These are phyloP conservation scores for Scomberomorus guttatus DNA, from an alignment of 2,797 vertebrate genomes.

Conservation along the genomic window DNA sequence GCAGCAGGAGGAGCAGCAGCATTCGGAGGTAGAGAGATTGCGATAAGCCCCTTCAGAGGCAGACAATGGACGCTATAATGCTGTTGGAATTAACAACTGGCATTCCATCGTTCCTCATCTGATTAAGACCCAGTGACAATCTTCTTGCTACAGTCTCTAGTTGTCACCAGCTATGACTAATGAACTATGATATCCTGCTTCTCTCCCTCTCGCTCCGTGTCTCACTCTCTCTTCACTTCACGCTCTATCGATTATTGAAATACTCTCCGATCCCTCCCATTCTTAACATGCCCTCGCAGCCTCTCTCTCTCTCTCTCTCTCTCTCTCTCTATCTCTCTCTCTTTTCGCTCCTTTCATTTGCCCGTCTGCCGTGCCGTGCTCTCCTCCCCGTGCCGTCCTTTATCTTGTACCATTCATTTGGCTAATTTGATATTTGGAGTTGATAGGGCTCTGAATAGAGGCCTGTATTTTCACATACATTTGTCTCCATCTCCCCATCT, in stretches of 20 bases:
- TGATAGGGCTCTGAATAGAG: conserved; percentile 80
- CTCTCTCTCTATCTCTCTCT: conserved; percentile 16
- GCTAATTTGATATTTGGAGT: conserved; percentile 86
- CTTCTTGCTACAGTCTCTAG: conserved; percentile 74
- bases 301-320: conserved; percentile 24
- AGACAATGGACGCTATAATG: conserved; percentile 74
- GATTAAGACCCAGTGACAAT: conserved; percentile 80
- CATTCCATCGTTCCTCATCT: conserved; percentile 80
- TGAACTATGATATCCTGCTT: conserved; percentile 81
- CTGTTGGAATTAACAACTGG: conserved; percentile 74
- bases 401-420: conserved; percentile 85
- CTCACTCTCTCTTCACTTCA: conserved; percentile 66
- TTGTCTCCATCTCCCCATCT: conserved; percentile 71
- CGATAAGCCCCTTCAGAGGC: conserved; percentile 74
- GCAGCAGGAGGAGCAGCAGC: conserved; percentile 61
- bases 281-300: conserved; percentile 55
- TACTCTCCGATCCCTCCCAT: conserved; percentile 68
- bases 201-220: conserved; percentile 40
- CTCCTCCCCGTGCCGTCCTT: conserved; percentile 66
- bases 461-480: conserved; percentile 72
- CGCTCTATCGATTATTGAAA: conserved; percentile 85
- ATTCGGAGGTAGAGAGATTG: conserved; percentile 68
- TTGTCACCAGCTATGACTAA: conserved; percentile 82
- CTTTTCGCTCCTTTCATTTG: conserved; percentile 57
- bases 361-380: conserved; percentile 53